Evolutionary conservation across 2,113 vertebrate species (phyloP), one percentile per base, ranked within the genome.

Genomic region (Capra hircus): DNA sequence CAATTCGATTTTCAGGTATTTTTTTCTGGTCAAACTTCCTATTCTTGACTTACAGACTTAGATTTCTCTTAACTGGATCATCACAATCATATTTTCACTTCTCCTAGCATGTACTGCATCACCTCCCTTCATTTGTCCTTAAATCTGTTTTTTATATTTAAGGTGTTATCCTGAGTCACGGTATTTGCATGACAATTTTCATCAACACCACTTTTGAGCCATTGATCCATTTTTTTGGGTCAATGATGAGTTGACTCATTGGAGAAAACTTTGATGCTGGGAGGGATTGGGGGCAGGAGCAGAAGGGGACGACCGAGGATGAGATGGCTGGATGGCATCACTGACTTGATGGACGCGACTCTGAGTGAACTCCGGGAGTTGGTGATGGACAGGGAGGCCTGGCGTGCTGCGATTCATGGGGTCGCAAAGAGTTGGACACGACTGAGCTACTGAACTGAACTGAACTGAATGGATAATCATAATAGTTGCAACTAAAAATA

Each of bases 1-100:
- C 62, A 92, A 90, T 74, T 36, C 15, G 55, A 10, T 83, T 89
- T 97, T 97, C 53, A 83, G 50, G 57, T 25, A 91, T 91, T 95
- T 94, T 94, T 89, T 95, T 94, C 27, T 86, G 64, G 15, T 87
- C 60, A n/a, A 52, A 45, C 7, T 83, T 94, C 23, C 50, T 90
- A 64, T 71, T 53, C 25, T 50, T 45, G 33, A 90, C 25, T 93
- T 93, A 43, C 1, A 86, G 48, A 59, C 23, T 74, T 88, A 48
- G 19, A 19, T 71, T 97, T 93, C 45, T 48, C 40, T 80, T 53
- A 80, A 14, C 25, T 92, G 83, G 77, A 90, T 86, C n/a, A 57
- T 64, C 81, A 57, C 1, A 57, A 48, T 60, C 33, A 81, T 74
- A 60, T 45, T 89, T 57, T 78, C 19, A 60, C 21, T 67, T 85